Conservation (phyloP, 30 jellyfish, hydroid and myxozoan genomes). For the Aurelia aurita complex sp. Pacific region DNA sequence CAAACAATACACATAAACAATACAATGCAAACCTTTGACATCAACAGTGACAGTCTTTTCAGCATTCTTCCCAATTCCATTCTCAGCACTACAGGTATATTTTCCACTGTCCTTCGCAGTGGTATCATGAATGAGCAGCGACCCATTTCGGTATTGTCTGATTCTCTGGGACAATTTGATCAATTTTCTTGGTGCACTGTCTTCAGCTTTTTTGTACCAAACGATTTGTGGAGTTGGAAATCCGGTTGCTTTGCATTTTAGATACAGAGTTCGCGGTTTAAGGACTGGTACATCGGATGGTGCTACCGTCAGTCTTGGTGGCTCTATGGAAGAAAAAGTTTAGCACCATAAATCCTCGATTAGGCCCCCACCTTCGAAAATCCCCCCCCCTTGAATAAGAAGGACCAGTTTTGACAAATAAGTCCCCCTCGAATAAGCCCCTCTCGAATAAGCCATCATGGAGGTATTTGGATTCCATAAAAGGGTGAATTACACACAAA, state of each 20-base stretch:
- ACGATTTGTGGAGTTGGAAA: conserved; percentile 93
- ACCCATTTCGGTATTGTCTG: conserved; percentile 74
- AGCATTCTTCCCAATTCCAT: conserved; percentile 63
- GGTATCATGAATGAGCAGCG: conserved; percentile 53
- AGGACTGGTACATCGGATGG: conserved; percentile 77
- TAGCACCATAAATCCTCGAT: too few relatives aligned
- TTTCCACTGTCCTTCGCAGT: conserved; percentile 78
- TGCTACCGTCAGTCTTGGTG: conserved; percentile 29
- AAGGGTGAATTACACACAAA: too few relatives aligned
- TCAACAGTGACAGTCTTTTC: conserved; percentile 47
- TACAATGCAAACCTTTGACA: conserved; percentile 66
- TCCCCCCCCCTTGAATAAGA: too few relatives aligned
- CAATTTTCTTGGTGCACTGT: conserved; percentile 18
- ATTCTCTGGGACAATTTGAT: conserved; percentile 53
- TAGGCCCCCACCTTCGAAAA: too few relatives aligned
- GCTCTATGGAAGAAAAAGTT: conserved; percentile 12
- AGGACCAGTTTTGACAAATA: too few relatives aligned
- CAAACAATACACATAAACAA: neutral
- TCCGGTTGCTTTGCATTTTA: conserved; percentile 81
- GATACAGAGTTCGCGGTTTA: conserved; percentile 47
- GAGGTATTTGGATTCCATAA: too few relatives aligned
- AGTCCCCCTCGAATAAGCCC: too few relatives aligned
- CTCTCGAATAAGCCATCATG: too few relatives aligned
- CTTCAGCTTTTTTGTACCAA: conserved; percentile 68
- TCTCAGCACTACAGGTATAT: conserved; percentile 84